Conservation (phyloP, 2,888 invertebrate genomes). For the Polia nebulosa region DNA sequence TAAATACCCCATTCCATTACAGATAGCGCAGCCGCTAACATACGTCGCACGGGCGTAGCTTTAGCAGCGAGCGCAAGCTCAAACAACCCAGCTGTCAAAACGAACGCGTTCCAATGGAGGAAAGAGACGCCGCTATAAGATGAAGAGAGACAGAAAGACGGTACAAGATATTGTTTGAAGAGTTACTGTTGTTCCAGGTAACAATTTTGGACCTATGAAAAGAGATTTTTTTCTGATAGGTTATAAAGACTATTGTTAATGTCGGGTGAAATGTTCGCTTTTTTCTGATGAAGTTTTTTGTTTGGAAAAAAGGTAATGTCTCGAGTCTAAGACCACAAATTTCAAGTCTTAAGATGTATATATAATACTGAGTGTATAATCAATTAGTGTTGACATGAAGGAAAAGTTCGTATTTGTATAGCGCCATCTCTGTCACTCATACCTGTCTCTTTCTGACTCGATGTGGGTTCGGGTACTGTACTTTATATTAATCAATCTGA, state of each 20-base stretch:
- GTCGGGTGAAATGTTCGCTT: background rate
- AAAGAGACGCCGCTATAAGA: constrained; percentile 94
- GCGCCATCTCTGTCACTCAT: background rate
- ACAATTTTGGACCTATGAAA: background rate
- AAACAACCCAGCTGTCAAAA: constrained; percentile 92
- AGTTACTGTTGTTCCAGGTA: background rate
- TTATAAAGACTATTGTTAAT: background rate
- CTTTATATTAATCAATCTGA: background rate
- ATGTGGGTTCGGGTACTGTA: background rate
- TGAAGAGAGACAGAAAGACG: background rate
- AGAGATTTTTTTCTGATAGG: background rate
- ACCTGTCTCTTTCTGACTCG: background rate
- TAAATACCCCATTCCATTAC: constrained; percentile 25
- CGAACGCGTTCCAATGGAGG: constrained; percentile 96
- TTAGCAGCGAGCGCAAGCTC: constrained; percentile 90
- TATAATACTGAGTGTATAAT: no score
- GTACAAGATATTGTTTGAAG: constrained; percentile 7
- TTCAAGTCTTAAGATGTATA: background rate
- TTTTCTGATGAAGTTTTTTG: no score
- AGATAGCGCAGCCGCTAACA: constrained; percentile 92
- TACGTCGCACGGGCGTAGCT: constrained; percentile 91
- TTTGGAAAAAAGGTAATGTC: no score
- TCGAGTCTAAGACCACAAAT: no score
- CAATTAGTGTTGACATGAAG: no score
- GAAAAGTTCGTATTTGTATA: background rate